phyloP scores from a whole-genome alignment of 2,797 vertebrate species.

The Protosalanx chinensis region DNA sequence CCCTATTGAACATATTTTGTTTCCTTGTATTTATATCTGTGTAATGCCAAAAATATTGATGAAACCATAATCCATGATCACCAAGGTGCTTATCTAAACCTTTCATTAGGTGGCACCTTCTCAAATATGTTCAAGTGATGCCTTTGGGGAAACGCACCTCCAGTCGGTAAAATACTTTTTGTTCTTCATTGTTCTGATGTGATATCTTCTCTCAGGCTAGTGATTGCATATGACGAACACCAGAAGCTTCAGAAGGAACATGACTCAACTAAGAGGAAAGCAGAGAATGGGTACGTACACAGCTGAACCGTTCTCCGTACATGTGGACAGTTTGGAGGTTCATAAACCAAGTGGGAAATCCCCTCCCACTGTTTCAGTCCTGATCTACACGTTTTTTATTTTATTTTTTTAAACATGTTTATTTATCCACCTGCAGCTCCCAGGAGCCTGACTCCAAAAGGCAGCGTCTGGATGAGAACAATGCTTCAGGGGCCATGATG shows the following conservation, averaged over 20 bases:
- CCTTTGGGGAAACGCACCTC: too few relatives aligned
- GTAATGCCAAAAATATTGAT: neutral
- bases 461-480: constrained; percentile 80
- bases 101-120: neutral
- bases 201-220: constrained; percentile 71
- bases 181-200: neutral
- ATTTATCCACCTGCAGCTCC: constrained; percentile 65
- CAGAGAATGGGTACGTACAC: constrained; percentile 86
- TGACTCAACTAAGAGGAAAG: constrained; percentile 86
- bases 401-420: neutral
- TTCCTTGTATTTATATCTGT: too few relatives aligned
- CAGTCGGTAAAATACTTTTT: too few relatives aligned
- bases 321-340: neutral
- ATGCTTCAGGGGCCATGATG: constrained; percentile 69
- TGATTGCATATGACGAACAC: constrained; percentile 88
- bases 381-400: neutral
- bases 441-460: constrained; percentile 91
- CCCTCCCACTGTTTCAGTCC: neutral
- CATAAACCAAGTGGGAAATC: neutral
- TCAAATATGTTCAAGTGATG: neutral
- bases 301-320: neutral
- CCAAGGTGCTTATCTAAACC: neutral
- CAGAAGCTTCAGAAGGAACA: constrained; percentile 88
- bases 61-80: neutral
- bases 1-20: neutral